Evolutionary conservation across 2,797 vertebrate species (phyloP).

Genomic region (Arrhamphus sclerolepis): DNA sequence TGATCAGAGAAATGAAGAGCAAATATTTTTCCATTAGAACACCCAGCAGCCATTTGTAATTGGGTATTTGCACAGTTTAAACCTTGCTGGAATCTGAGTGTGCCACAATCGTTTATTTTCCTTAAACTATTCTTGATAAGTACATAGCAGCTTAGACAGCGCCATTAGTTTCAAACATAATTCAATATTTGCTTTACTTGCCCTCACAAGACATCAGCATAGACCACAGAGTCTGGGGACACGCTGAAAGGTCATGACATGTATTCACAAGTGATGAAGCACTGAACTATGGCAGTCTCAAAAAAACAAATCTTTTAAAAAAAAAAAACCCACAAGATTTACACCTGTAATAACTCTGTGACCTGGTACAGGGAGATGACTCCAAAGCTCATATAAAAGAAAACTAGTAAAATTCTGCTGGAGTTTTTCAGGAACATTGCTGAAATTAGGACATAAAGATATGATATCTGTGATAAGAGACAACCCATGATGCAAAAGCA

Average conservation of each 20-base stretch:
- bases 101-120: not conserved
- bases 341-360: constrained; percentile 59
- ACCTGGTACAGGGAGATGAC: constrained; percentile 17
- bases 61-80: constrained; percentile 7
- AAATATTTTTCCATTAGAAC: constrained; percentile 14
- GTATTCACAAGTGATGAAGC: constrained; percentile 47
- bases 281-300: constrained; percentile 36
- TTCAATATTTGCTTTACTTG: constrained; percentile 22
- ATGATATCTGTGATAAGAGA: no score
- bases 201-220: constrained; percentile 25
- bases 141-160: not conserved
- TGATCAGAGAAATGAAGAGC: constrained; percentile 34
- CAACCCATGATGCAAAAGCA: no score
- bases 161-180: constrained; percentile 7
- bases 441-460: no score
- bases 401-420: not conserved
- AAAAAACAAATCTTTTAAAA: no score
- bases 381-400: constrained; percentile 12
- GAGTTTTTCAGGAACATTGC: not conserved
- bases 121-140: not conserved
- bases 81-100: not conserved
- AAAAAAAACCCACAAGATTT: constrained; percentile 1
- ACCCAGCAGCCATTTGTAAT: constrained; percentile 1
- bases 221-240: constrained; percentile 33
- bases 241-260: constrained; percentile 37